Percentiles rank a stretch among this genome's conserved stretches.
Evolutionary conservation across 2,888 invertebrate genomes (phyloP).

Genomic region (Dastarcus helophoroides): DNA sequence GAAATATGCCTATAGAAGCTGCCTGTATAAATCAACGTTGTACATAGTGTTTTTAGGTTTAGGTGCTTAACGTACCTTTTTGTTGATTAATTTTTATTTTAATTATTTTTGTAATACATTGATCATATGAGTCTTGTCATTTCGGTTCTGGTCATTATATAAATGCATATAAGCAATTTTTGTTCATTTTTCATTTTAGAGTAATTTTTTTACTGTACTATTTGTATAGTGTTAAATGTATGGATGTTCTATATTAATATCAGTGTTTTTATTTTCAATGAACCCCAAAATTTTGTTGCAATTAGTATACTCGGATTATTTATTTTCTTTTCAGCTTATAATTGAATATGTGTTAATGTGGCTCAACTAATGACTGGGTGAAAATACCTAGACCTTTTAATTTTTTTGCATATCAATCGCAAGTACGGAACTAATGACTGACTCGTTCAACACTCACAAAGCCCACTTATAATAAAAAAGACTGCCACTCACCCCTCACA

Average conservation of each 20-base stretch:
- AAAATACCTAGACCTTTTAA: too few species aligned
- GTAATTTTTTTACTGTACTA: slow-evolving; percentile 28
- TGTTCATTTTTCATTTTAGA: slow-evolving; percentile 23
- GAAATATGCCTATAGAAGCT: too few species aligned
- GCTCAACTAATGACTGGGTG: too few species aligned
- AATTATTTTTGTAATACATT: slow-evolving; percentile 22
- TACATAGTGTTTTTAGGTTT: slow-evolving; percentile 29
- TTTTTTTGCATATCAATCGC: too few species aligned
- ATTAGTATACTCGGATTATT: neutral
- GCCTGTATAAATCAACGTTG: slow-evolving; percentile 21
- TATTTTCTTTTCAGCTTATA: neutral
- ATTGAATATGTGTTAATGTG: too few species aligned
- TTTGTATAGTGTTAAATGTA: slow-evolving; percentile 27
- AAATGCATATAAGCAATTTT: slow-evolving; percentile 2
- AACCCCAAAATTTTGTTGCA: slow-evolving; percentile 4
- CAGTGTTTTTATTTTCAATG: too few species aligned
- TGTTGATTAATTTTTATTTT: slow-evolving; percentile 29
- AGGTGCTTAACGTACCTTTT: slow-evolving; percentile 34
- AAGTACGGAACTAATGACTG: too few species aligned
- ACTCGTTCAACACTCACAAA: too few species aligned
- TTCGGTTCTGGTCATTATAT: slow-evolving; percentile 34
- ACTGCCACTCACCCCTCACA: too few species aligned
- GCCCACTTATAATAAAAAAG: too few species aligned
- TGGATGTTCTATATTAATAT: neutral
- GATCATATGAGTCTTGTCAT: slow-evolving; percentile 34